Evolutionary conservation across 2,797 vertebrate species (phyloP).

Genomic region (Delichon dasypus): DNA sequence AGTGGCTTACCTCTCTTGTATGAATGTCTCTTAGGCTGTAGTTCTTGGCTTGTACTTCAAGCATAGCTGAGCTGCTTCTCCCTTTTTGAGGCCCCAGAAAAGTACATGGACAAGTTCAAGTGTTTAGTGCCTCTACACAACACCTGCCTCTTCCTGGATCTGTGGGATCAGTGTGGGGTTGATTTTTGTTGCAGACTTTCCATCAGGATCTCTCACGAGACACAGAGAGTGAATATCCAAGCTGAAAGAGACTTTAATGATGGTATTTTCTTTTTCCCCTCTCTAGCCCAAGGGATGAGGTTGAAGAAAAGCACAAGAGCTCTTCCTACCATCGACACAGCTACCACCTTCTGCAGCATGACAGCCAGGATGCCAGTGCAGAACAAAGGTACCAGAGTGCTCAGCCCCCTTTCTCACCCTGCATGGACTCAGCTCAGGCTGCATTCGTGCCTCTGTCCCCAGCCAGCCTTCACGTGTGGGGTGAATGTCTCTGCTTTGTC

Average conservation of each 20-base stretch:
- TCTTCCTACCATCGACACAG: conserved; percentile 88
- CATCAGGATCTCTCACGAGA: not conserved
- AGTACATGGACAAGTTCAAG: not conserved
- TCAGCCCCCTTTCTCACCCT: not conserved
- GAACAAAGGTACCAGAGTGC: conserved; percentile 86
- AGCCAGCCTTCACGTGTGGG: not conserved
- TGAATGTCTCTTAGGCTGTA: not conserved
- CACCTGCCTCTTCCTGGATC: not conserved
- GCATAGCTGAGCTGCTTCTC: not conserved
- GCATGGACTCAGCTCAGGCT: not conserved
- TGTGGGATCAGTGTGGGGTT: not conserved
- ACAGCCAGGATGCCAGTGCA: conserved; percentile 89
- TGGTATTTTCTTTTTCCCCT: not conserved
- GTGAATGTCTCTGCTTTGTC: conserved; percentile 15
- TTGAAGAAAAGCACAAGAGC: conserved; percentile 88
- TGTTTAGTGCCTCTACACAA: not conserved
- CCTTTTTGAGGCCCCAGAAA: not conserved
- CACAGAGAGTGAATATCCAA: not conserved
- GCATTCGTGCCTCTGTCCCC: not conserved
- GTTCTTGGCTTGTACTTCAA: not conserved
- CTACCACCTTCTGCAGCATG: conserved; percentile 89
- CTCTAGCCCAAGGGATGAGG: conserved; percentile 87
- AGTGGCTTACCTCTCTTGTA: not conserved
- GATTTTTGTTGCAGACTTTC: not conserved
- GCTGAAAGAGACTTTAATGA: not conserved